Evolutionary conservation across 2,113 vertebrate species (phyloP).

Genomic region (Dipodomys spectabilis): DNA sequence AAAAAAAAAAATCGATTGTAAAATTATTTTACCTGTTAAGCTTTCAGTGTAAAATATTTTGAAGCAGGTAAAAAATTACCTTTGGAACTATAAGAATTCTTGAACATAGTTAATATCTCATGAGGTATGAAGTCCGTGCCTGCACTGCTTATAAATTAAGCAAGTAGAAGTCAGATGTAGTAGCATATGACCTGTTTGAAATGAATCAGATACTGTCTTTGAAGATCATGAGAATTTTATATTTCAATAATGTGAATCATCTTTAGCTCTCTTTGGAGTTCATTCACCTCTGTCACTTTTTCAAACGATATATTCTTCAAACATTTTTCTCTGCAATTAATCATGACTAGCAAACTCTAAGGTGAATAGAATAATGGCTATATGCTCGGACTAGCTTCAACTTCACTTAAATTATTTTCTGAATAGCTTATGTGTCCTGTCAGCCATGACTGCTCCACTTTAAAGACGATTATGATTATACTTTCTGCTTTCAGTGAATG

Average conservation of each 20-base stretch:
- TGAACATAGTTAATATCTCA: not conserved
- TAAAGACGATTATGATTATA: conserved; percentile 53
- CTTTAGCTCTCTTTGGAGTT: conserved; percentile 66
- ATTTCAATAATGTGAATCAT: conserved; percentile 61
- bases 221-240: conserved; percentile 62
- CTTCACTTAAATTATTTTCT: conserved; percentile 72
- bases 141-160: conserved; percentile 27
- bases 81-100: conserved; percentile 13
- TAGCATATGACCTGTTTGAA: conserved; percentile 1
- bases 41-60: conserved; percentile 36
- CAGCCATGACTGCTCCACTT: conserved; percentile 61
- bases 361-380: conserved; percentile 59
- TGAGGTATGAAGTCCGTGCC: not conserved
- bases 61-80: conserved; percentile 41
- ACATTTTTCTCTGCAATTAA: conserved; percentile 64
- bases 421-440: conserved; percentile 64
- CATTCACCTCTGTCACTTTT: conserved; percentile 70
- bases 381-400: conserved; percentile 52
- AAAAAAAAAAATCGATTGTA: conserved; percentile 28
- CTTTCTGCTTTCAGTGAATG: conserved; percentile 41
- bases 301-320: conserved; percentile 71
- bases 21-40: conserved; percentile 3
- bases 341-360: conserved; percentile 65
- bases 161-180: not conserved
- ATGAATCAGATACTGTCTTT: conserved; percentile 55